Conservation (phyloP, 2,888 invertebrate genomes). For the Atherix ibis region DNA sequence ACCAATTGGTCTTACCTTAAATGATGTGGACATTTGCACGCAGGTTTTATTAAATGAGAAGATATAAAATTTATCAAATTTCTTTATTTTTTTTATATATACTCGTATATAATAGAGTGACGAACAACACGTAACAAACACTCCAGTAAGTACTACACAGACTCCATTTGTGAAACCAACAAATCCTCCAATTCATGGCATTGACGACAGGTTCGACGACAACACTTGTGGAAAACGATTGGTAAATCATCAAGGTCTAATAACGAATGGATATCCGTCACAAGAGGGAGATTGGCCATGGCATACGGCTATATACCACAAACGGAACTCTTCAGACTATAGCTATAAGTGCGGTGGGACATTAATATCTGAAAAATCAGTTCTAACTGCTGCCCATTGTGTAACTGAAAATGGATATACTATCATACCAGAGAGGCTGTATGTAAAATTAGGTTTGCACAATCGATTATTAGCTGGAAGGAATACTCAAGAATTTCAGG, state of each 20-base stretch:
- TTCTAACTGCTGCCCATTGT: slow-evolving; percentile 28
- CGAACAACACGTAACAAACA: no score
- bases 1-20: neutral
- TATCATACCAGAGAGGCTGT: slow-evolving; percentile 20
- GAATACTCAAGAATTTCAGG: slow-evolving; percentile 21
- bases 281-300: slow-evolving; percentile 34
- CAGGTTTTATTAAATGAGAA: no score
- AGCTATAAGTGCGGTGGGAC: slow-evolving; percentile 29
- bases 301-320: slow-evolving; percentile 27
- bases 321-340: neutral
- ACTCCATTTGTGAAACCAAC: neutral
- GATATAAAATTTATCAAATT: no score
- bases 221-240: slow-evolving; percentile 6
- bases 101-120: no score
- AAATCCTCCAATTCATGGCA: neutral
- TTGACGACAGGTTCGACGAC: slow-evolving; percentile 2
- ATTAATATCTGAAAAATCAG: slow-evolving; percentile 21
- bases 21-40: neutral
- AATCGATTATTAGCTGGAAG: slow-evolving; percentile 25
- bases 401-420: slow-evolving; percentile 18
- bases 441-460: slow-evolving; percentile 27
- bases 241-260: slow-evolving; percentile 15
- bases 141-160: no score
- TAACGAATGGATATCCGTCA: slow-evolving; percentile 24
- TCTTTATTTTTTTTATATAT: no score